phyloP scores from a whole-genome alignment of 2,797 vertebrate genomes.

The Acipenser oxyrinchus region DNA sequence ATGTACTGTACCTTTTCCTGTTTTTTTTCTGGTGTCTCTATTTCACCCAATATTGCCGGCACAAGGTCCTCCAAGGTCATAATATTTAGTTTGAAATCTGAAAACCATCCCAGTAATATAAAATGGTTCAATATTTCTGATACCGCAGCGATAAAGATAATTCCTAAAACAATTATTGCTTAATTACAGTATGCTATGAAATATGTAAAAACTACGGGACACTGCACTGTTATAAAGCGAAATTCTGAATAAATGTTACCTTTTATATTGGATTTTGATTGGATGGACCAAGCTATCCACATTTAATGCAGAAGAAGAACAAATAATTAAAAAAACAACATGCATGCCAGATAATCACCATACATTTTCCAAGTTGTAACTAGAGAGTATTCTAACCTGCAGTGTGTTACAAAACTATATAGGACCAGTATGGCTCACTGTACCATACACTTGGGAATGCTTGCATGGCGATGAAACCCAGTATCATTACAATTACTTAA shows the following conservation, averaged over 20 bases:
- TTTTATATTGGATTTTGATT: not conserved
- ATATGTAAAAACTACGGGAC: not conserved
- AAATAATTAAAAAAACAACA: too few relatives aligned
- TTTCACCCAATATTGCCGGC: slow-evolving; percentile 29
- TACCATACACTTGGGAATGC: too few relatives aligned
- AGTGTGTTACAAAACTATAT: too few relatives aligned
- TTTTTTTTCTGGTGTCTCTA: slow-evolving; percentile 20
- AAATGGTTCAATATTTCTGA: too few relatives aligned
- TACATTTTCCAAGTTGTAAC: too few relatives aligned
- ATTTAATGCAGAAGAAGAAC: too few relatives aligned
- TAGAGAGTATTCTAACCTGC: too few relatives aligned
- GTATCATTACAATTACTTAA: too few relatives aligned
- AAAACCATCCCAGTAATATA: slow-evolving; percentile 8
- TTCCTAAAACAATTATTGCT: not conserved
- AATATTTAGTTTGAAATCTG: slow-evolving; percentile 75
- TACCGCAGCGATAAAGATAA: slow-evolving; percentile 8
- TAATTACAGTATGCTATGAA: not conserved
- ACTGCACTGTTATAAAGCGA: not conserved
- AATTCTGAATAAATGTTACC: not conserved
- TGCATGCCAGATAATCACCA: too few relatives aligned
- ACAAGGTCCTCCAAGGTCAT: slow-evolving; percentile 72
- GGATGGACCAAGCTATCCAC: too few relatives aligned
- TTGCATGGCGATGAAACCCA: too few relatives aligned
- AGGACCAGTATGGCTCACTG: too few relatives aligned
- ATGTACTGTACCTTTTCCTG: slow-evolving; percentile 44